Conservation (phyloP, 2,797 vertebrate species). For the Cuculus canorus region DNA sequence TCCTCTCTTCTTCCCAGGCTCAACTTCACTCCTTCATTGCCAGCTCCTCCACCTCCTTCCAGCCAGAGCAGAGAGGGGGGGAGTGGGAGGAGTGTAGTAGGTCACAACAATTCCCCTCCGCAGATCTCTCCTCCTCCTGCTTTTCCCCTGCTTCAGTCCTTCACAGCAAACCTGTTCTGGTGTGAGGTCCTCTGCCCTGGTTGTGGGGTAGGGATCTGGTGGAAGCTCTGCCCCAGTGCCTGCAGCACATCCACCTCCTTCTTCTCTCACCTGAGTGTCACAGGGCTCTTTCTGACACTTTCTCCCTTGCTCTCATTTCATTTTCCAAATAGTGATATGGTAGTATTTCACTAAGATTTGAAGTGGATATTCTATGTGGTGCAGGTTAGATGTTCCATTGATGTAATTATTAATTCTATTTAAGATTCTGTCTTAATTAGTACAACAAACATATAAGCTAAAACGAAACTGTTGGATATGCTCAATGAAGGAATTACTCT, state of each 20-base stretch:
- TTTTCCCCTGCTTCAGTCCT: neutral
- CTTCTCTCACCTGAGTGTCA: neutral
- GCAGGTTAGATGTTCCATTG: neutral
- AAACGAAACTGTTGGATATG: neutral
- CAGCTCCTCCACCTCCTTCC: neutral
- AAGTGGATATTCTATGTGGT: neutral
- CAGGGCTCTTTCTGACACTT: neutral
- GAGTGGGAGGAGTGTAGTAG: neutral
- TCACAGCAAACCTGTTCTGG: neutral
- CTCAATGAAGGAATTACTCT: neutral
- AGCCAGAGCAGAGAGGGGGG: fast-evolving
- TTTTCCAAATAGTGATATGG: neutral
- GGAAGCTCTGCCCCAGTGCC: no score
- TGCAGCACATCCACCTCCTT: neutral
- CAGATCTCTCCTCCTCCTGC: neutral
- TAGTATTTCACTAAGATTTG: neutral
- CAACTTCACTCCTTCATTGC: neutral
- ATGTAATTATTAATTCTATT: neutral
- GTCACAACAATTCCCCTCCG: neutral
- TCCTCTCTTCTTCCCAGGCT: neutral
- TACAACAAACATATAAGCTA: neutral
- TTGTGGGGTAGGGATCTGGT: no score
- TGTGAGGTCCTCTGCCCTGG: neutral
- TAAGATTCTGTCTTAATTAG: neutral
- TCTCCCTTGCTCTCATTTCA: neutral